A percentile compares a stretch with the other conserved stretches of the same genome.
Evolutionary conservation across 2,113 vertebrate genomes (phyloP).

Genomic region (Salvelinus alpinus): DNA sequence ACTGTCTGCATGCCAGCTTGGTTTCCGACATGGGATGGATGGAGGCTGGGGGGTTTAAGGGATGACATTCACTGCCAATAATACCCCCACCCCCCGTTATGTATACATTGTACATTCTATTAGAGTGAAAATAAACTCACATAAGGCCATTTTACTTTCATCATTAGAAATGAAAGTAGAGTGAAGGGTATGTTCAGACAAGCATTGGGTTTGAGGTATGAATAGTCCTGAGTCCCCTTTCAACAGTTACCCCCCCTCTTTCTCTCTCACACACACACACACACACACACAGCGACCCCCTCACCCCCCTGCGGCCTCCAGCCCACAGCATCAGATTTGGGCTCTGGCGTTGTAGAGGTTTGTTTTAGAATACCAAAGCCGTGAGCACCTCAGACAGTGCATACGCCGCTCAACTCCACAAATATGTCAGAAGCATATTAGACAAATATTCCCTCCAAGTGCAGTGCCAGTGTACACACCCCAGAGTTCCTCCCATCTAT

Average conservation of each 20-base stretch:
- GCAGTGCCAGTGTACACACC: conserved; percentile 19
- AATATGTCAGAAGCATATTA: conserved; percentile 20
- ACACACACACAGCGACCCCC: too few relatives aligned
- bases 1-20: conserved; percentile 27
- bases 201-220: too few relatives aligned
- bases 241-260: too few relatives aligned
- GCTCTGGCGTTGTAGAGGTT: background rate
- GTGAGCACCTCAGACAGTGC: background rate
- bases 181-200: too few relatives aligned
- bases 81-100: background rate
- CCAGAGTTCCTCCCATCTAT: background rate
- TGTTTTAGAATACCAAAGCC: conserved; percentile 15
- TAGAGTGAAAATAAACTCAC: too few relatives aligned
- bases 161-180: too few relatives aligned
- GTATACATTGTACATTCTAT: too few relatives aligned
- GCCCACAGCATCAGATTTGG: background rate
- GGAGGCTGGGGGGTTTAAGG: background rate
- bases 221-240: too few relatives aligned
- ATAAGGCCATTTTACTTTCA: too few relatives aligned
- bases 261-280: too few relatives aligned
- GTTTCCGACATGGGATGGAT: background rate
- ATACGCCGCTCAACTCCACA: conserved; percentile 3
- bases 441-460: conserved; percentile 1
- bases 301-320: too few relatives aligned
- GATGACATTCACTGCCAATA: background rate